Conservation (phyloP, 2,797 vertebrate species). For the Novumbra hubbsi region DNA sequence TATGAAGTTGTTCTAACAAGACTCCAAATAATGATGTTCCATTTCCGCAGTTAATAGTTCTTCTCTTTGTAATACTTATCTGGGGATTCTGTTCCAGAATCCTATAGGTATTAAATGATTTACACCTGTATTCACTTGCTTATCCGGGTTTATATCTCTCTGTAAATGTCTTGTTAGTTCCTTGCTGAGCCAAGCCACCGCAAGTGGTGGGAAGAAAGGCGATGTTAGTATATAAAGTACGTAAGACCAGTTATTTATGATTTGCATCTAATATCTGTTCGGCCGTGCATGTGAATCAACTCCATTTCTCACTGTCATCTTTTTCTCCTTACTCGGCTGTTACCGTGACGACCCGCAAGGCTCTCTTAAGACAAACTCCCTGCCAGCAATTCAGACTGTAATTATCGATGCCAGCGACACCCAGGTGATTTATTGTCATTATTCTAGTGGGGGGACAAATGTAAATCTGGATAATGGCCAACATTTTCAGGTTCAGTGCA, state of each 20-base stretch:
- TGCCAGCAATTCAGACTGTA: conserved; percentile 51
- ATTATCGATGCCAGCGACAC: conserved; percentile 71
- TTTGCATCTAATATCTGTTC: conserved; percentile 52
- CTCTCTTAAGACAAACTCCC: conserved; percentile 51
- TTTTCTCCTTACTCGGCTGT: conserved; percentile 42
- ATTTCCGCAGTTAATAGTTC: neutral
- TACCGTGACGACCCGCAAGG: conserved; percentile 38
- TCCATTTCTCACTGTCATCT: conserved; percentile 72
- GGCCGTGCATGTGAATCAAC: conserved; percentile 54
- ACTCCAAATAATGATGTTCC: neutral
- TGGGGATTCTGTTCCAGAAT: neutral
- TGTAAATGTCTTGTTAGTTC: neutral
- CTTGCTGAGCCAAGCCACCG: neutral
- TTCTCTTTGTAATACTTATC: neutral
- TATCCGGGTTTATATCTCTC: neutral
- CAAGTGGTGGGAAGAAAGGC: conserved; percentile 10
- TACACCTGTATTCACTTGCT: neutral
- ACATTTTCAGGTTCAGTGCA: conserved; percentile 68
- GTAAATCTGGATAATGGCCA: conserved; percentile 77
- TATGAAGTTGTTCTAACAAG: neutral
- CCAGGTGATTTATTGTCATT: conserved; percentile 75
- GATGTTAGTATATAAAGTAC: conserved; percentile 22
- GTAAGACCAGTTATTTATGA: conserved; percentile 33
- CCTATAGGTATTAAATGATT: too few species aligned
- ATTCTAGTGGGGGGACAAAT: conserved; percentile 71